phyloP scores from a whole-genome alignment of 2,797 vertebrate genomes.

The Brotula barbata region DNA sequence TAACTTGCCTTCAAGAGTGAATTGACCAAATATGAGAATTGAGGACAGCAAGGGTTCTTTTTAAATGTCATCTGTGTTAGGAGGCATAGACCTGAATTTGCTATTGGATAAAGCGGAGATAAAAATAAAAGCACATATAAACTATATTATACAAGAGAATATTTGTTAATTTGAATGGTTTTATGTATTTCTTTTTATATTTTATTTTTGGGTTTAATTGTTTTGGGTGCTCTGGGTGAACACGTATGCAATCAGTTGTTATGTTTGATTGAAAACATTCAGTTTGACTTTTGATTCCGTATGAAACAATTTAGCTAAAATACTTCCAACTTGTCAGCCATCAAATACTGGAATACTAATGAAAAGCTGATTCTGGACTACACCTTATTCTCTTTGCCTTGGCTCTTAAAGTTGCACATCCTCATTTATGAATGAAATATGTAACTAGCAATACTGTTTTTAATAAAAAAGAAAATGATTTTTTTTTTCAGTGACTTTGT shows the following conservation, averaged over 20 bases:
- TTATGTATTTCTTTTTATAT: slow-evolving; percentile 72
- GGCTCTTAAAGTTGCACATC: slow-evolving; percentile 83
- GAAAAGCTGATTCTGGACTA: slow-evolving; percentile 66
- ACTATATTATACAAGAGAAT: slow-evolving; percentile 81
- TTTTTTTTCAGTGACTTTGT: slow-evolving; percentile 55
- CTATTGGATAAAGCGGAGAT: slow-evolving; percentile 58
- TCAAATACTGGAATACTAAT: slow-evolving; percentile 72
- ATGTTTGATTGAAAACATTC: slow-evolving; percentile 77
- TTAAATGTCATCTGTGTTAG: slow-evolving; percentile 40
- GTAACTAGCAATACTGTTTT: slow-evolving; percentile 86
- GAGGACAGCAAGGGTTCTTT: slow-evolving; percentile 45
- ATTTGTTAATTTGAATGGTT: slow-evolving; percentile 83
- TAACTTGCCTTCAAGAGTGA: slow-evolving; percentile 59
- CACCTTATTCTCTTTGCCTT: slow-evolving; percentile 79
- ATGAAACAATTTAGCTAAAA: slow-evolving; percentile 60
- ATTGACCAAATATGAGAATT: slow-evolving; percentile 28
- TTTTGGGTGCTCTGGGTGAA: slow-evolving; percentile 80
- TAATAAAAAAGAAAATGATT: slow-evolving; percentile 80
- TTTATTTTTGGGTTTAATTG: slow-evolving; percentile 76
- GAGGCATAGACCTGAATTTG: slow-evolving; percentile 66
- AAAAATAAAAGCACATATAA: slow-evolving; percentile 81
- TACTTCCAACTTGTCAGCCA: slow-evolving; percentile 49
- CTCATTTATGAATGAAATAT: slow-evolving; percentile 80
- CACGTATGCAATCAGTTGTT: slow-evolving; percentile 81
- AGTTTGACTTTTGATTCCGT: slow-evolving; percentile 77